These are phyloP conservation scores for Asarcornis scutulata DNA, from an alignment of 2,113 vertebrate genomes.

Conservation along the genomic window DNA sequence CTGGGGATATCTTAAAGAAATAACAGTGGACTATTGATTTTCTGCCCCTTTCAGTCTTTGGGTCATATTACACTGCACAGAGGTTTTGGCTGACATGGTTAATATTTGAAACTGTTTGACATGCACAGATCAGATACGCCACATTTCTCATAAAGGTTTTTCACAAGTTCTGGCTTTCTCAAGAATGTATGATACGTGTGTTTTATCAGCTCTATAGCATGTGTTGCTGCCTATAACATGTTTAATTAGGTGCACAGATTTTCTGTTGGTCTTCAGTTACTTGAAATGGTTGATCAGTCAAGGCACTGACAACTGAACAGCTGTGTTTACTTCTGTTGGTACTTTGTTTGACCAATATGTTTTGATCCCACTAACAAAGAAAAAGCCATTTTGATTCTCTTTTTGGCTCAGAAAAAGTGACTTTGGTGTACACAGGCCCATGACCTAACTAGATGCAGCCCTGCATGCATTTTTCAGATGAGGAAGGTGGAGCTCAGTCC, in stretches of 20 bases:
- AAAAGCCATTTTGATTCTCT: neutral
- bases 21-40: neutral
- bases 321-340: slow-evolving; percentile 26
- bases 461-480: neutral
- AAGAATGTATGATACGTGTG: neutral
- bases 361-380: slow-evolving; percentile 6
- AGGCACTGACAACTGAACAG: neutral
- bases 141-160: neutral
- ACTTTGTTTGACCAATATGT: slow-evolving; percentile 37
- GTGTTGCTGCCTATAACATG: neutral
- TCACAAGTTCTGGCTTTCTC: neutral
- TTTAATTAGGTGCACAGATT: neutral
- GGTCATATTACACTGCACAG: neutral
- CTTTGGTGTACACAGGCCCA: neutral
- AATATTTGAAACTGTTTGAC: neutral
- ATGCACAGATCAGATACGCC: neutral
- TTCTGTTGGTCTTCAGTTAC: neutral
- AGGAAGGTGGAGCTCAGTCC: neutral
- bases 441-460: neutral
- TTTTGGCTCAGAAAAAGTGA: neutral
- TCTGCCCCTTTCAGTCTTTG: neutral
- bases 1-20: neutral
- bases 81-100: neutral
- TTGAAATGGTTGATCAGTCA: slow-evolving; percentile 33
- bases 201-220: neutral